These are phyloP conservation scores for Drepana falcataria DNA, from an alignment of 2,888 invertebrate genomes.

Conservation along the genomic window DNA sequence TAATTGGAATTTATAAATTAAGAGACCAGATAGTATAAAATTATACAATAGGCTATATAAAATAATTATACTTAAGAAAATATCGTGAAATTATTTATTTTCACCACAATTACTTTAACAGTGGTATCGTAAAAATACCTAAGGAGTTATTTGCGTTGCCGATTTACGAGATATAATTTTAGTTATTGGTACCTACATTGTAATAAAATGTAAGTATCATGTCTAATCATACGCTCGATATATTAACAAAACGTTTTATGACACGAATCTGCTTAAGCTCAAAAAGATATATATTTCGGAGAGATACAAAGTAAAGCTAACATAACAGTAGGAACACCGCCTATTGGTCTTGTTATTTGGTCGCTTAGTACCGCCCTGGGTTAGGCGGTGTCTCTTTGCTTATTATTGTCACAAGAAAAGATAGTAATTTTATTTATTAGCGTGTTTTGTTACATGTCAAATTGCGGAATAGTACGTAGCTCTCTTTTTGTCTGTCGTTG, in stretches of 20 bases:
- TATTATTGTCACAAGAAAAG: conserved; percentile 42
- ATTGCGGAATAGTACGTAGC: conserved; percentile 51
- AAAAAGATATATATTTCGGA: conserved; percentile 9
- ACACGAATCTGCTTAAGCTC: background rate
- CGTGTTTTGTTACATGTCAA: conserved; percentile 57
- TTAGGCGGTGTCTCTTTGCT: conserved; percentile 40
- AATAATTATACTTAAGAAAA: background rate
- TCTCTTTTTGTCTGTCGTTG: conserved; percentile 29
- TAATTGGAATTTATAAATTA: background rate
- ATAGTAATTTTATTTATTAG: conserved; percentile 74
- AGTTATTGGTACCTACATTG: conserved; percentile 12
- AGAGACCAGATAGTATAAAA: background rate
- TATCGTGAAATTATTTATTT: background rate
- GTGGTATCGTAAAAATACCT: conserved; percentile 1
- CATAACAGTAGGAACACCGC: too few relatives aligned
- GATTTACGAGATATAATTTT: conserved; percentile 12
- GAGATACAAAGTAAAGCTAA: conserved; percentile 19
- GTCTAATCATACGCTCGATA: conserved; percentile 45
- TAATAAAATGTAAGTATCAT: conserved; percentile 21
- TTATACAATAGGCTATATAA: background rate
- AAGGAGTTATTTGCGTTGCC: background rate
- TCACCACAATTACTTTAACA: conserved; percentile 2
- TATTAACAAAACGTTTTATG: conserved; percentile 32
- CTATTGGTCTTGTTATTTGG: conserved; percentile 2
- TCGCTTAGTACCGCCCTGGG: conserved; percentile 31